phyloP scores from a whole-genome alignment of 37 sponge, comb jelly and placozoan genomes.

The Diacarnus erythraeanus region DNA sequence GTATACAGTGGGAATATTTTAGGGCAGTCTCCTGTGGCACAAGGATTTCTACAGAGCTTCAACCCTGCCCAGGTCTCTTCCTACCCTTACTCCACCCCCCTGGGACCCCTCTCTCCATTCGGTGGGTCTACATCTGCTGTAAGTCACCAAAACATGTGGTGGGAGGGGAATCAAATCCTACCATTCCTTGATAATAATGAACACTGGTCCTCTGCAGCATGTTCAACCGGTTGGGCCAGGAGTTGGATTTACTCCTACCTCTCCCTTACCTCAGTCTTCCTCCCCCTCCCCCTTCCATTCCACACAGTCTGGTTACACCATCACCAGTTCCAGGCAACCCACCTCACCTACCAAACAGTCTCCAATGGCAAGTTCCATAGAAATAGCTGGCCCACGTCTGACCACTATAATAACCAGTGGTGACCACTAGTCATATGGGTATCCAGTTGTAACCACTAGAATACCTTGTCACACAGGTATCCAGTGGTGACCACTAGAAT shows the following conservation, averaged over 20 bases:
- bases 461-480: too few relatives aligned
- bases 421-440: too few relatives aligned
- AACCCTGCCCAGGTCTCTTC: constrained; percentile 36
- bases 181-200: neutral
- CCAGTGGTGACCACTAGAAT: too few relatives aligned
- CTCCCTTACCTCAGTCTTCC: constrained; percentile 32
- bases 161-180: neutral
- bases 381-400: too few relatives aligned
- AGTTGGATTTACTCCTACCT: constrained; percentile 25
- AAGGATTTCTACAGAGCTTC: constrained; percentile 76
- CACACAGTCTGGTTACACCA: neutral
- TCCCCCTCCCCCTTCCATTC: constrained; percentile 15
- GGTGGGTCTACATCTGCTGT: constrained; percentile 6
- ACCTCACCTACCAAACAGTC: constrained; percentile 32
- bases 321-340: neutral
- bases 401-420: too few relatives aligned
- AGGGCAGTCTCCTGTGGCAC: constrained; percentile 76
- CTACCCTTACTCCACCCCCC: constrained; percentile 66
- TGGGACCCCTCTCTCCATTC: constrained; percentile 64
- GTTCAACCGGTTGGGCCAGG: constrained; percentile 17
- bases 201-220: constrained; percentile 7
- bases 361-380: constrained; percentile 18
- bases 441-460: too few relatives aligned
- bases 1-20: constrained; percentile 32
- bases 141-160: neutral